Evolutionary conservation across 1,140 invertebrate species (phyloP).

Genomic region (Megalonaias nervosa): DNA sequence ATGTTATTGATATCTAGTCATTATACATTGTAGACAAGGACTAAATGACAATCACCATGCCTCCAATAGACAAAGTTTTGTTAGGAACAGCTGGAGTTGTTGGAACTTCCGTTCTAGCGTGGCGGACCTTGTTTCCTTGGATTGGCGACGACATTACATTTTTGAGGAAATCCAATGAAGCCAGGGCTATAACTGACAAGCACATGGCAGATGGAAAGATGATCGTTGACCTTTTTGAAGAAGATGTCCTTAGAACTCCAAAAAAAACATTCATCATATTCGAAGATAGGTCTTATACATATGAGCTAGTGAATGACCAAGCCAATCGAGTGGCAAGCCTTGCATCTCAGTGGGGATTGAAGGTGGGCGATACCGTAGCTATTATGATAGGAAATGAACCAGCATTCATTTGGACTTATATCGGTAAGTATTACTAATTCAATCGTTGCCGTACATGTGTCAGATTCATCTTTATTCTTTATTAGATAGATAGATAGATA

Average conservation of each 20-base stretch:
- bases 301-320: slow-evolving; percentile 53
- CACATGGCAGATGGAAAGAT: slow-evolving; percentile 27
- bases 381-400: slow-evolving; percentile 61
- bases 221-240: slow-evolving; percentile 60
- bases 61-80: slow-evolving; percentile 17
- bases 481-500: too few species aligned
- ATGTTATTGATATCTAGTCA: too few species aligned
- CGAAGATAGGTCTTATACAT: slow-evolving; percentile 53
- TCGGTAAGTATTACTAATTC: slow-evolving; percentile 47
- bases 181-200: background rate
- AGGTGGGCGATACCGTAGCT: slow-evolving; percentile 51
- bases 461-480: too few species aligned
- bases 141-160: slow-evolving; percentile 41
- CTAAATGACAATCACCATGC: too few species aligned
- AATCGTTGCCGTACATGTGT: too few species aligned
- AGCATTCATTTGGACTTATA: slow-evolving; percentile 61
- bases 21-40: too few species aligned
- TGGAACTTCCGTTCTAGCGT: slow-evolving; percentile 30
- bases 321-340: slow-evolving; percentile 58
- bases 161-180: slow-evolving; percentile 28
- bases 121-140: slow-evolving; percentile 47
- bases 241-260: slow-evolving; percentile 38
- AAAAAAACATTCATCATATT: slow-evolving; percentile 56
- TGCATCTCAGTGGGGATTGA: slow-evolving; percentile 39
- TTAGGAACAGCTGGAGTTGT: slow-evolving; percentile 27